Conservation (phyloP, 1,140 invertebrate genomes). For the Philopotamus ludificatus region DNA sequence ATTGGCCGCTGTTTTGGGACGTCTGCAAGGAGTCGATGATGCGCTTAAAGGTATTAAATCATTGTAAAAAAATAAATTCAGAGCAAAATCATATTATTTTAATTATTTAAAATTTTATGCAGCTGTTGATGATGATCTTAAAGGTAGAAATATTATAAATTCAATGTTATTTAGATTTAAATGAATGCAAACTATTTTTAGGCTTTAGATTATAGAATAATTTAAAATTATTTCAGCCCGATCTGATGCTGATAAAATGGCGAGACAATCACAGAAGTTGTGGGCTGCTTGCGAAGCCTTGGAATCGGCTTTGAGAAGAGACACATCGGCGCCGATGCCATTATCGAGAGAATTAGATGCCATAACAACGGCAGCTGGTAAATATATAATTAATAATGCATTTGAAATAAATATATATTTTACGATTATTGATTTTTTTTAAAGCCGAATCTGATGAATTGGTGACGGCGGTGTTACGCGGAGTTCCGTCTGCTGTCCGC, state of each 20-base stretch:
- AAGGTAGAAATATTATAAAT: constrained; percentile 32
- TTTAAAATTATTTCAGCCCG: constrained; percentile 61
- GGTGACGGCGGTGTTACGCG: constrained; percentile 69
- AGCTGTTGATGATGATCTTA: constrained; percentile 38
- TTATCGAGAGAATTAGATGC: constrained; percentile 77
- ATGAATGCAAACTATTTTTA: not conserved
- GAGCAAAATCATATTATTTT: too few species aligned
- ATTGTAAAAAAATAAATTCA: not conserved
- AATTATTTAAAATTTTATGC: constrained; percentile 23
- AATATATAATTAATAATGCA: constrained; percentile 40
- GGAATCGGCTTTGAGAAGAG: constrained; percentile 70
- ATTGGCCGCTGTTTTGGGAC: constrained; percentile 76
- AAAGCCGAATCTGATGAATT: constrained; percentile 65
- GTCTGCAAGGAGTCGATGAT: constrained; percentile 83
- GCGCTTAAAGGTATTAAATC: constrained; percentile 72
- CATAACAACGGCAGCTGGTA: constrained; percentile 68
- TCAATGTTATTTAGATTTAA: not conserved
- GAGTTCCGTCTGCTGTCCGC: constrained; percentile 74
- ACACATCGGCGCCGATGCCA: constrained; percentile 59
- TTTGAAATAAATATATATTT: constrained; percentile 43
- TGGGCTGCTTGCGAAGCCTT: constrained; percentile 91
- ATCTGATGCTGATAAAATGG: constrained; percentile 74
- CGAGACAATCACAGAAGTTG: constrained; percentile 79
- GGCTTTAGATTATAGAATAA: constrained; percentile 17
- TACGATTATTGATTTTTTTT: constrained; percentile 42